A percentile compares a stretch with the other conserved stretches of the same genome.
Evolutionary conservation across 2,113 vertebrate species (phyloP).

Genomic region (Corythoichthys intestinalis): DNA sequence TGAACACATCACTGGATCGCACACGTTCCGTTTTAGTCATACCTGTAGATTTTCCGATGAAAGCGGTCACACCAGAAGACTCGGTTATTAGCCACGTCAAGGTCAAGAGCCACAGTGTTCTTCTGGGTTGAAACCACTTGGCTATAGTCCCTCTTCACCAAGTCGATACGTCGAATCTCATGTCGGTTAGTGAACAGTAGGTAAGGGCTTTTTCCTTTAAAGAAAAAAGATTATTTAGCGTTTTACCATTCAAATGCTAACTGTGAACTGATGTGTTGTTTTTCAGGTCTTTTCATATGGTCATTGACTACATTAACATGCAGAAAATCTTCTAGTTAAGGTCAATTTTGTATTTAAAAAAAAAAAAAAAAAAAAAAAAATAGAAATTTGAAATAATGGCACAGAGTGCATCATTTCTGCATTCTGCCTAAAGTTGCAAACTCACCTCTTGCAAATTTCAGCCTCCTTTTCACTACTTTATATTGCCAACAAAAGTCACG

Average conservation of each 20-base stretch:
- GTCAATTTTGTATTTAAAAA: no score
- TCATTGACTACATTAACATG: no score
- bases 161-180: constrained; percentile 88
- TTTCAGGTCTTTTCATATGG: background rate
- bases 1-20: background rate
- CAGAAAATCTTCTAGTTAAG: no score
- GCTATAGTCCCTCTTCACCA: constrained; percentile 89
- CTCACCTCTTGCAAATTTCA: no score
- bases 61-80: constrained; percentile 97
- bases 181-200: constrained; percentile 96
- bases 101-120: constrained; percentile 88
- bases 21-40: background rate
- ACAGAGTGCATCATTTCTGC: no score
- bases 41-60: constrained; percentile 96
- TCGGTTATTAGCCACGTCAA: constrained; percentile 88
- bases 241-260: background rate
- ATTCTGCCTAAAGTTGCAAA: no score
- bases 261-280: background rate
- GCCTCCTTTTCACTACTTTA: no score
- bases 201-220: constrained; percentile 84
- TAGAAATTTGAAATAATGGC: no score
- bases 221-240: background rate
- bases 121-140: constrained; percentile 93
- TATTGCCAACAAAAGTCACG: no score
- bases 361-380: no score